Evolutionary conservation across 2,113 vertebrate species (phyloP).

Genomic region (Colossoma macropomum): DNA sequence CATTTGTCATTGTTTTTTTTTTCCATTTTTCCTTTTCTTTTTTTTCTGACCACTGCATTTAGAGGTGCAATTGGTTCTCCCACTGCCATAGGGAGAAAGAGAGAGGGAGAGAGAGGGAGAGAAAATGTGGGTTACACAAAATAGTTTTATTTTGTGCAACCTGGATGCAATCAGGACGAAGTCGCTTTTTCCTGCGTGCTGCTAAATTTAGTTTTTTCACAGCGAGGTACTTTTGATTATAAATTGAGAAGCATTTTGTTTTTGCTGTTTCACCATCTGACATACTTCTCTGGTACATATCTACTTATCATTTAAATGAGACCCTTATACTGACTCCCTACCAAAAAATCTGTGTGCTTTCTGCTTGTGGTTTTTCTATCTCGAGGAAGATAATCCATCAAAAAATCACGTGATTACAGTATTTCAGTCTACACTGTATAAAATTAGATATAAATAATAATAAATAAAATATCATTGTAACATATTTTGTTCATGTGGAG

Average conservation of each 20-base stretch:
- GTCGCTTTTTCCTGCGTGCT: neutral
- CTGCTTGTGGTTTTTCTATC: neutral
- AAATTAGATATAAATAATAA: no score
- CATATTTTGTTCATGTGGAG: no score
- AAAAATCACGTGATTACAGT: no score
- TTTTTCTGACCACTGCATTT: conserved; percentile 30
- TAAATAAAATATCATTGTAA: no score
- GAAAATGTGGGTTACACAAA: conserved; percentile 38
- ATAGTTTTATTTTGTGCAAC: conserved; percentile 40
- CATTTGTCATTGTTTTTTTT: conserved; percentile 36
- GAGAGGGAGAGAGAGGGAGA: neutral
- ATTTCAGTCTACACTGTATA: no score
- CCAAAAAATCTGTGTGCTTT: neutral
- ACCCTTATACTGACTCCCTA: neutral
- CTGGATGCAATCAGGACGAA: conserved; percentile 40
- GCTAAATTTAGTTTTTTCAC: conserved; percentile 18
- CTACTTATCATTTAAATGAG: neutral
- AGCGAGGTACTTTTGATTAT: conserved; percentile 22
- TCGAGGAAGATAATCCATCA: no score
- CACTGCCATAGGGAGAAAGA: neutral
- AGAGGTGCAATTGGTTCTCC: conserved; percentile 23
- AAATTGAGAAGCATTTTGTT: neutral
- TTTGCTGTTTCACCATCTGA: conserved; percentile 17
- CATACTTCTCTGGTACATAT: neutral
- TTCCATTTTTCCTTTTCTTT: neutral